Percentiles rank a stretch among this genome's conserved stretches.
These are phyloP conservation scores for Axinella damicornis DNA, from an alignment of 37 sponge, comb jelly and placozoan species.

Conservation along the genomic window DNA sequence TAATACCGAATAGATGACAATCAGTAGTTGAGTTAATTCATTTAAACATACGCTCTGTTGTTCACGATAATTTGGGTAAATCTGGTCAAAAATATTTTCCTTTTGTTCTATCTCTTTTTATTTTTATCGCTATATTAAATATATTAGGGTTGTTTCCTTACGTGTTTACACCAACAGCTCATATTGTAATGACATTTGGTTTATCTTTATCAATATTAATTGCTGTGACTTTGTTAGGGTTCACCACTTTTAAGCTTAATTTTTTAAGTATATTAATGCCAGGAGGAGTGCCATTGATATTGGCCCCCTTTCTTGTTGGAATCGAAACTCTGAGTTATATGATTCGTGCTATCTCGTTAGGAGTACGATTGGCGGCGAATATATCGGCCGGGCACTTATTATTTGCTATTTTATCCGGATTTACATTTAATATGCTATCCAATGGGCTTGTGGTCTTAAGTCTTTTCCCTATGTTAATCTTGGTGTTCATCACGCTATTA, in stretches of 20 bases:
- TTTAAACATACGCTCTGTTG: conserved; percentile 64
- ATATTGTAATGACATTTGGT: conserved; percentile 79
- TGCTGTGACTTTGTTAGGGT: conserved; percentile 68
- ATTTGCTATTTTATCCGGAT: conserved; percentile 85
- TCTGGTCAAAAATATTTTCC: conserved; percentile 72
- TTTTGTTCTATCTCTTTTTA: conserved; percentile 74
- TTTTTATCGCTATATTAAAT: conserved; percentile 77
- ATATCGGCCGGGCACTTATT: conserved; percentile 86
- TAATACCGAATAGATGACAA: conserved; percentile 65
- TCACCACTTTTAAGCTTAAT: conserved; percentile 43
- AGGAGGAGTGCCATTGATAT: conserved; percentile 66
- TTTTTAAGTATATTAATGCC: conserved; percentile 84
- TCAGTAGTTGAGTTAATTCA: conserved; percentile 69
- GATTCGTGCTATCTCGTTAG: conserved; percentile 76
- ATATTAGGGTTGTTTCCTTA: conserved; percentile 82
- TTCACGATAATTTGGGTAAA: conserved; percentile 71
- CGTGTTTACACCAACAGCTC: conserved; percentile 79
- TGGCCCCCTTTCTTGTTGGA: conserved; percentile 69
- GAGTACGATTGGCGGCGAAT: conserved; percentile 82
- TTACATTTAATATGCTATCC: conserved; percentile 75
- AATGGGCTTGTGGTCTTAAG: conserved; percentile 54
- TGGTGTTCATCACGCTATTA: conserved; percentile 74
- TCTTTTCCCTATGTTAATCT: conserved; percentile 55
- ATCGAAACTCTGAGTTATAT: conserved; percentile 80
- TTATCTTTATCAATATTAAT: conserved; percentile 77